Evolutionary conservation across 2,888 invertebrate genomes (phyloP).

Genomic region (Pristionchus mayeri): DNA sequence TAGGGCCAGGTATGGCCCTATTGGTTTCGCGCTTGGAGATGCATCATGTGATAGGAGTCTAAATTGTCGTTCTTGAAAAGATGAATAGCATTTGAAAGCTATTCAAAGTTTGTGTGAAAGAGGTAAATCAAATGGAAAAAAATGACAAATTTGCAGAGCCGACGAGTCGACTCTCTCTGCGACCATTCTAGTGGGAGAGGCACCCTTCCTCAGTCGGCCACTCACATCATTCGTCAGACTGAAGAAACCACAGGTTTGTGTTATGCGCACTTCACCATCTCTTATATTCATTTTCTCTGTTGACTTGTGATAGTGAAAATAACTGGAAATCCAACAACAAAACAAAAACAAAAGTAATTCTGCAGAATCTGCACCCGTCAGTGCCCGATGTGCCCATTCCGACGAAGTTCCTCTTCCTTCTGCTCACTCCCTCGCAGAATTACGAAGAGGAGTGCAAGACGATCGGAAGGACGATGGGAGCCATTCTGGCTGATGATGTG

Average conservation of each 20-base stretch:
- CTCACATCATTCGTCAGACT: conserved; percentile 62
- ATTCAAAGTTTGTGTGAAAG: too few species aligned
- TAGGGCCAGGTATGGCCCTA: too few species aligned
- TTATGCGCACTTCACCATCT: neutral
- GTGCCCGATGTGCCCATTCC: conserved; percentile 76
- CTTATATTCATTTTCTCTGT: too few species aligned
- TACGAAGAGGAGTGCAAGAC: conserved; percentile 63
- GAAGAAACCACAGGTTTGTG: conserved; percentile 55
- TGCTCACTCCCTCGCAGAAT: conserved; percentile 76
- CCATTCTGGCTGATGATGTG: conserved; percentile 77
- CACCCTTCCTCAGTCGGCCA: conserved; percentile 56
- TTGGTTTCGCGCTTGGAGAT: neutral
- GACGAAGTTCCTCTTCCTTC: conserved; percentile 77
- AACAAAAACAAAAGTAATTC: neutral
- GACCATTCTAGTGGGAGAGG: conserved; percentile 59
- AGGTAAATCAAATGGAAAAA: too few species aligned
- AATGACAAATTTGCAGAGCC: neutral
- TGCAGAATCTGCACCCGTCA: conserved; percentile 58
- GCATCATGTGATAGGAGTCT: too few species aligned
- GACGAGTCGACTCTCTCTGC: conserved; percentile 13
- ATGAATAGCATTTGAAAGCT: too few species aligned
- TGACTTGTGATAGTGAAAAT: too few species aligned
- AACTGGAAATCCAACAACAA: too few species aligned
- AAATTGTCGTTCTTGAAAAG: too few species aligned
- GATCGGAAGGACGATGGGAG: conserved; percentile 77